Conservation (phyloP, 2,797 vertebrate genomes). For the Neosilurus mollespiculum region DNA sequence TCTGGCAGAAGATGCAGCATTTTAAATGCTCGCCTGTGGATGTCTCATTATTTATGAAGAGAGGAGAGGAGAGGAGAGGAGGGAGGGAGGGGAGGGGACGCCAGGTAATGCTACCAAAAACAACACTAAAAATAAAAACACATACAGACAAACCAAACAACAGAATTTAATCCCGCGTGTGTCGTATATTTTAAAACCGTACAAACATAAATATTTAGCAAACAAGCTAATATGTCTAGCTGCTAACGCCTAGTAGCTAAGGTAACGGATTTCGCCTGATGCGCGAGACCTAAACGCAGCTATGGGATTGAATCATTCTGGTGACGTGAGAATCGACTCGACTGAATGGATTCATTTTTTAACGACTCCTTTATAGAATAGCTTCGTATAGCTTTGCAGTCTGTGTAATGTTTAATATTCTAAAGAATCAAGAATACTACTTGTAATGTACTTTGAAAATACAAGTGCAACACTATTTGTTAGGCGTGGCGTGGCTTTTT, state of each 20-base stretch:
- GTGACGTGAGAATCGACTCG: background rate
- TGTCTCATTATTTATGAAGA: background rate
- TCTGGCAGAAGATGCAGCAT: constrained; percentile 29
- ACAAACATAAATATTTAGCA: background rate
- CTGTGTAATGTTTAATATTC: background rate
- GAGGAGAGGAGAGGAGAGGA: background rate
- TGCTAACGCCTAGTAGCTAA: constrained; percentile 10
- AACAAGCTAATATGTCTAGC: background rate
- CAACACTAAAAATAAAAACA: background rate
- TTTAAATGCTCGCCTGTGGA: constrained; percentile 12
- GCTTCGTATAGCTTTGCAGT: too few relatives aligned
- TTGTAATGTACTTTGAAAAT: background rate
- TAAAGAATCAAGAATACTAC: background rate
- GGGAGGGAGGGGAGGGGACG: background rate
- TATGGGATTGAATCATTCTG: background rate
- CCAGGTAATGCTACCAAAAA: background rate
- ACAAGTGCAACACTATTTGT: background rate
- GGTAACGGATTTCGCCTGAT: constrained; percentile 14
- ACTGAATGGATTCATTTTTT: background rate
- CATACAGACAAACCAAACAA: too few relatives aligned
- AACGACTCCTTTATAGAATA: background rate
- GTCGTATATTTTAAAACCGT: background rate
- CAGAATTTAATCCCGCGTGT: background rate
- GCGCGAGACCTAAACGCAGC: constrained; percentile 2
- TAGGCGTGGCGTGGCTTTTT: background rate